Percentiles rank a stretch among this genome's conserved stretches.
Conservation (phyloP, 2,113 vertebrate species). For the Cryptomyrus ogoouensis region DNA sequence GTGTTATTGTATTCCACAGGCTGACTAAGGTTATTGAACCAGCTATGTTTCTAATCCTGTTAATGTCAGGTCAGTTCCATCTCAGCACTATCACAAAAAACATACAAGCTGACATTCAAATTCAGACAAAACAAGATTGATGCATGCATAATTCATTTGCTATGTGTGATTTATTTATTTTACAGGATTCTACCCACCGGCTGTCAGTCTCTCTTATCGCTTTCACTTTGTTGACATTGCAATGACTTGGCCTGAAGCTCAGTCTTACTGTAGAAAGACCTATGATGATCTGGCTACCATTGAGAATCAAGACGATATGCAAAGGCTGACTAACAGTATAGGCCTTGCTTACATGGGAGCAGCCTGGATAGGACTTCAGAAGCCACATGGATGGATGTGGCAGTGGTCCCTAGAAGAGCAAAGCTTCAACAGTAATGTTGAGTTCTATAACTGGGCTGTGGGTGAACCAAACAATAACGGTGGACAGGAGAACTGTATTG, state of each 20-base stretch:
- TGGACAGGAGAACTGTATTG: not conserved
- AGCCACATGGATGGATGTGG: not conserved
- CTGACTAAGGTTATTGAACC: not conserved
- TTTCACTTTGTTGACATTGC: not conserved
- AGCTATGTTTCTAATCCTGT: not conserved
- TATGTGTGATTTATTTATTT: not conserved
- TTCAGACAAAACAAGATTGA: not conserved
- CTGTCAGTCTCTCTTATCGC: not conserved
- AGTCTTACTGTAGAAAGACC: conserved; percentile 8
- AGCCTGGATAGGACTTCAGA: conserved; percentile 24
- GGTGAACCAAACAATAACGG: not conserved
- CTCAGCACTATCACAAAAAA: not conserved
- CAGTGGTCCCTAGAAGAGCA: conserved; percentile 12
- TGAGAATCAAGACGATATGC: conserved; percentile 11
- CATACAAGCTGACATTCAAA: not conserved
- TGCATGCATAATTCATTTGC: not conserved
- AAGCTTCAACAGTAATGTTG: not conserved
- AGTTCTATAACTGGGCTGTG: not conserved
- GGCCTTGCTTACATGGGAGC: not conserved
- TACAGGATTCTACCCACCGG: not conserved
- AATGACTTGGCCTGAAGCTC: not conserved
- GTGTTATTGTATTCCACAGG: not conserved
- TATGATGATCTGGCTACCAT: conserved; percentile 26
- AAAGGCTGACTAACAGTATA: conserved; percentile 11
- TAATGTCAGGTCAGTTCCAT: conserved; percentile 1